Evolutionary conservation across 2,113 vertebrate genomes (phyloP).

Genomic region (Ochotona princeps): DNA sequence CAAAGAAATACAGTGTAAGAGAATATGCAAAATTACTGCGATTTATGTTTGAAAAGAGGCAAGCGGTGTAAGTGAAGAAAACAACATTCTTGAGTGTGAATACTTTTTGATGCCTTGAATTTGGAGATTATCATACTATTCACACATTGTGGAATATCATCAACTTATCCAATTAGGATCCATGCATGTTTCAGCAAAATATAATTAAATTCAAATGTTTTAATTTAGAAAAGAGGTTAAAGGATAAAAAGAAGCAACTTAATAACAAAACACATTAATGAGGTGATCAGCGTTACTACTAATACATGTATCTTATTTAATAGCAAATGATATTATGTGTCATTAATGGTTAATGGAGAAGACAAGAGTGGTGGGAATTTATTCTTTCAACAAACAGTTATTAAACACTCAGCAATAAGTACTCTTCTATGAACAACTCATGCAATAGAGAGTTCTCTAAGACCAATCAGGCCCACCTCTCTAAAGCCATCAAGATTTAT

Average conservation of each 20-base stretch:
- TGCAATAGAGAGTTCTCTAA: not conserved
- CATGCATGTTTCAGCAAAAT: not conserved
- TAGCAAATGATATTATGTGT: not conserved
- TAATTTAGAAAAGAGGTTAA: not conserved
- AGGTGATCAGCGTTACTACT: not conserved
- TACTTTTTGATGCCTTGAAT: constrained; percentile 11
- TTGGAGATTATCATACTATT: not conserved
- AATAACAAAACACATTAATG: not conserved
- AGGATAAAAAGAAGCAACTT: not conserved
- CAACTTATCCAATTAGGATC: not conserved
- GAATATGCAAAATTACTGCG: not conserved
- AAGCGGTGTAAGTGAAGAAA: not conserved
- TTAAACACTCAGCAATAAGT: not conserved
- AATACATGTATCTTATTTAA: constrained; percentile 30
- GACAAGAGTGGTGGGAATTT: not conserved
- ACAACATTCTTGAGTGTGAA: not conserved
- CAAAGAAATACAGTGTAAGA: not conserved
- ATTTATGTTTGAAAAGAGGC: not conserved
- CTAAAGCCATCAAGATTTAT: not conserved
- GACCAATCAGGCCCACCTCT: not conserved
- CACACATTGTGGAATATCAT: not conserved
- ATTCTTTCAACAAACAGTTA: not conserved
- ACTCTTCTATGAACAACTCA: not conserved
- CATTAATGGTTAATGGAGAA: constrained; percentile 13
- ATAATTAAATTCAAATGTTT: constrained; percentile 18